These are phyloP conservation scores for Parazoanthus atlanticus DNA, from an alignment of 92 coral and sea anemone species.

Conservation along the genomic window DNA sequence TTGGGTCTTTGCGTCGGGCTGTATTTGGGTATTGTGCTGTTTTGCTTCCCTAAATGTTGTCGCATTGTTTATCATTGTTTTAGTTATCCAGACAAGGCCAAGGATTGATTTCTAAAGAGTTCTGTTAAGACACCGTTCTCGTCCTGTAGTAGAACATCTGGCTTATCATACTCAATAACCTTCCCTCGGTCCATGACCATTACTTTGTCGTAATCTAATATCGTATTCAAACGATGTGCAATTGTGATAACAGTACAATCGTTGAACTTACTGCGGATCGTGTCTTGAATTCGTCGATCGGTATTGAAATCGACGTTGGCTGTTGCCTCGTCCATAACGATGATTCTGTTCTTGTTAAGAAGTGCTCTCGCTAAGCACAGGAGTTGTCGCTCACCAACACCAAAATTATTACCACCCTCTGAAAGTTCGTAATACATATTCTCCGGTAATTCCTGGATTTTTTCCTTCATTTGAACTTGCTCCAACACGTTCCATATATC, in stretches of 20 bases:
- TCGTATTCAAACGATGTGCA: conserved; percentile 89
- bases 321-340: conserved; percentile 91
- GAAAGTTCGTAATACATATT: conserved; percentile 76
- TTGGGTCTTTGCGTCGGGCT: neutral
- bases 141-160: conserved; percentile 65
- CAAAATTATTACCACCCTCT: conserved; percentile 86
- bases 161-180: conserved; percentile 77
- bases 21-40: neutral
- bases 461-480: conserved; percentile 87
- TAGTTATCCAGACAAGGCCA: conserved; percentile 59
- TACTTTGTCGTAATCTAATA: conserved; percentile 81
- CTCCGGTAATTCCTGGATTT: conserved; percentile 72
- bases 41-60: neutral
- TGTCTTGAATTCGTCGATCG: conserved; percentile 82
- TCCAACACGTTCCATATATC: conserved; percentile 86
- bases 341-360: conserved; percentile 81
- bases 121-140: conserved; percentile 76
- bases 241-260: conserved; percentile 90
- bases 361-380: conserved; percentile 85
- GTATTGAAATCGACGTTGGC: conserved; percentile 92
- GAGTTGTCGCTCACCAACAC: conserved; percentile 88
- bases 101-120: conserved; percentile 79
- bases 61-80: neutral
- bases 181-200: conserved; percentile 87
- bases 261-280: conserved; percentile 77